These are phyloP conservation scores for Helleia helle DNA, from an alignment of 2,888 invertebrate genomes.

Conservation along the genomic window DNA sequence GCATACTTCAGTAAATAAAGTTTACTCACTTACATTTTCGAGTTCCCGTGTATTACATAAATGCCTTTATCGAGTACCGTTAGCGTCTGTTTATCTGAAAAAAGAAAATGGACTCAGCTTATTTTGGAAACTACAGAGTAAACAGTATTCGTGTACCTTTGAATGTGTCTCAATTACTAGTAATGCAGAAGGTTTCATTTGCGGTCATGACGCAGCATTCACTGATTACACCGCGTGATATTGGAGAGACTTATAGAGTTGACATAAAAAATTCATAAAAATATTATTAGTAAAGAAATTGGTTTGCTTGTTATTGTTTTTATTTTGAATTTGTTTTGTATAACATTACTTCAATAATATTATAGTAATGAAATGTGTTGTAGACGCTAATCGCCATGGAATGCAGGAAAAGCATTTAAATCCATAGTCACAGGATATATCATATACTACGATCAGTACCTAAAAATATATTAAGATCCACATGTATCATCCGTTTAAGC, in stretches of 20 bases:
- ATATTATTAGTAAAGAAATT: too few relatives aligned
- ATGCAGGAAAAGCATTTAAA: too few relatives aligned
- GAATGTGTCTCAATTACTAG: conserved; percentile 15
- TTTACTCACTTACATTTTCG: conserved; percentile 52
- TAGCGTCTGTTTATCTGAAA: conserved; percentile 43
- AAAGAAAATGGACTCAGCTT: conserved; percentile 17
- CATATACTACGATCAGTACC: too few relatives aligned
- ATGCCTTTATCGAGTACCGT: conserved; percentile 39
- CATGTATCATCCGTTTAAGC: too few relatives aligned
- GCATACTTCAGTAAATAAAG: conserved; percentile 23
- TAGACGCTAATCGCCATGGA: too few relatives aligned
- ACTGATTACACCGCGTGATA: background rate
- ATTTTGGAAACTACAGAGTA: background rate
- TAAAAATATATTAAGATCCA: too few relatives aligned
- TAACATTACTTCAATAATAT: too few relatives aligned
- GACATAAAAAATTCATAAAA: too few relatives aligned
- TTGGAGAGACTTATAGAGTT: background rate
- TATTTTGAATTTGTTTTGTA: too few relatives aligned
- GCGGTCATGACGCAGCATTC: conserved; percentile 14
- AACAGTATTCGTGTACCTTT: conserved; percentile 10
- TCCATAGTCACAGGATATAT: too few relatives aligned
- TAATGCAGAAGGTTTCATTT: conserved; percentile 16
- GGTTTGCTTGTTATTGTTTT: too few relatives aligned
- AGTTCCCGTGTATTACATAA: conserved; percentile 36
- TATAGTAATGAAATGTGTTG: too few relatives aligned